Evolutionary conservation across 37 sponge, comb jelly and placozoan species (phyloP), one percentile per base, ranked within the genome.

Genomic region (Tethya wilhelma): DNA sequence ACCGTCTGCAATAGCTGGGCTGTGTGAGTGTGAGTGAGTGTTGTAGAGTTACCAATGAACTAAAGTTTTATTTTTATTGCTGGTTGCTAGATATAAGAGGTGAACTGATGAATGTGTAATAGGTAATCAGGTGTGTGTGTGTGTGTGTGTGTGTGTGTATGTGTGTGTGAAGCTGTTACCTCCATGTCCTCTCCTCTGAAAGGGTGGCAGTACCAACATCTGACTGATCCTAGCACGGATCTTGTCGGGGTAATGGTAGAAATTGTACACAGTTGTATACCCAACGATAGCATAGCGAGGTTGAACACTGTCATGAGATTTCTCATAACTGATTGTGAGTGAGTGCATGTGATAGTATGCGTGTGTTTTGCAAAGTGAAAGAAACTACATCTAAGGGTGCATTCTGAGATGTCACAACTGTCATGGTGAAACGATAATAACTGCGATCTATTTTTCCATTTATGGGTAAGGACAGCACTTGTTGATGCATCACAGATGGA

Each of bases 191-290:
- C 62, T 59, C 43, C 90, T 84, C 79, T 98, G 98, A 69, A 74
- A 98, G 0, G 91, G 96, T 44, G 98, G 96, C 56, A 95, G 79
- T 23, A 98, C 72, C 62, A 98, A 42, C 77, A 95, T 78, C 68
- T 98, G 98, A 71, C 98, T 96, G 40, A 98, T 78, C 36, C 99
- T 86, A 17, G 90, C 78, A 41, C 95, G 78, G 2, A 49, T 49
- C 55, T 19, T 49, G 55, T 49, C 55, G 9, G 55, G 55, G 42
- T 59, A 59, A n/a, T 14, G 8, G 40, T 59, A 60, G 1, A 59
- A n/a, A 37, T 58, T 74, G 74, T 93, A 95, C 25, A 89, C 77
- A 45, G 95, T 89, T 45, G 83, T 67, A 69, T 86, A 94, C 17
- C 93, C 98, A n/a, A 91, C 83, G 67, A 89, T 91, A 25, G 80